Percentiles rank a stretch among this genome's conserved stretches.
phyloP scores from a whole-genome alignment of 2,888 invertebrate species.

The Ecliptopera silaceata region DNA sequence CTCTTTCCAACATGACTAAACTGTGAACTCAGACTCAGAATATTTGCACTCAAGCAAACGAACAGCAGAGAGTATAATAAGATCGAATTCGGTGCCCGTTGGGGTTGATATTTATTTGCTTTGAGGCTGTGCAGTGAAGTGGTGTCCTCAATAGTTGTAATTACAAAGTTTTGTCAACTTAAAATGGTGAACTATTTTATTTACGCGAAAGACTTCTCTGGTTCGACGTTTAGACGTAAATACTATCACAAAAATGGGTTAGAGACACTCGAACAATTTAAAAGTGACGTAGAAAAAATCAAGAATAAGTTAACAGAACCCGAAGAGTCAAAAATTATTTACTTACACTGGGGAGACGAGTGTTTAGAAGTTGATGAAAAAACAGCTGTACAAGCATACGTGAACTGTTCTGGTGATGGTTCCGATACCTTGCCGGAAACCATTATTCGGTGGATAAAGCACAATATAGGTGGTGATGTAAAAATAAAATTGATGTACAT shows the following conservation, averaged over 20 bases:
- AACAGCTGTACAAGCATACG: background rate
- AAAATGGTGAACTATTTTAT: background rate
- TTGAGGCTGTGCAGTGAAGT: no score
- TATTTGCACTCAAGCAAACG: no score
- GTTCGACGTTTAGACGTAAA: background rate
- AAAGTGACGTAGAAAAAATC: background rate
- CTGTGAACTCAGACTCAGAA: no score
- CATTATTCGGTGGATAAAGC: background rate
- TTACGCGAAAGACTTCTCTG: background rate
- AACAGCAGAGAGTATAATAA: no score
- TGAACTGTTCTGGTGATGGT: background rate
- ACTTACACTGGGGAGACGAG: background rate
- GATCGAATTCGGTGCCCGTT: no score
- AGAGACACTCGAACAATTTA: background rate
- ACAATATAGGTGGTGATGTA: background rate
- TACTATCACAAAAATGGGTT: background rate
- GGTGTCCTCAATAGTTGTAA: background rate
- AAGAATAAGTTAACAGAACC: background rate
- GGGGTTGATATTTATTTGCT: no score
- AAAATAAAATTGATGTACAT: background rate
- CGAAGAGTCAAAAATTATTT: background rate
- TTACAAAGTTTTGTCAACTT: background rate
- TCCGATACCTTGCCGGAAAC: background rate
- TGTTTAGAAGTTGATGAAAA: background rate
- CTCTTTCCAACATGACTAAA: no score